phyloP scores from a whole-genome alignment of 2,888 invertebrate genomes.

The Dryadula phaetusa region DNA sequence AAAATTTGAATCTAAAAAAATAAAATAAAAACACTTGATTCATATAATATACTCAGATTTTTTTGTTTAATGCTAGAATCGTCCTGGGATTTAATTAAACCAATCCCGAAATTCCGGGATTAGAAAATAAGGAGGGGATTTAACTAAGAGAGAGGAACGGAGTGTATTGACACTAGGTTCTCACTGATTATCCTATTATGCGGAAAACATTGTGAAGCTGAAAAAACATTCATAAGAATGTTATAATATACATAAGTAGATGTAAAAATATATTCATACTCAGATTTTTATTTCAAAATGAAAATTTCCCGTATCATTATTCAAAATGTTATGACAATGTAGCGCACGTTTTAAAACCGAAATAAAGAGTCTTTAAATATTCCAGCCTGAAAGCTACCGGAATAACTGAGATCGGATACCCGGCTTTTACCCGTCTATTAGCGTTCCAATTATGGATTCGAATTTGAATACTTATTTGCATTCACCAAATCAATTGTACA shows the following conservation, averaged over 20 bases:
- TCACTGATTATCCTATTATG: too few species aligned
- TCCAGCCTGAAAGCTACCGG: slow-evolving; percentile 64
- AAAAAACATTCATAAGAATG: not conserved
- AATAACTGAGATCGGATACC: slow-evolving; percentile 55
- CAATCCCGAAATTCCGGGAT: too few species aligned
- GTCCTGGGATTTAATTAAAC: too few species aligned
- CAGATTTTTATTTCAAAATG: not conserved
- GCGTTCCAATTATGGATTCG: slow-evolving; percentile 47
- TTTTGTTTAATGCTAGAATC: too few species aligned
- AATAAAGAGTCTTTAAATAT: slow-evolving; percentile 56
- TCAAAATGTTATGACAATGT: slow-evolving; percentile 29
- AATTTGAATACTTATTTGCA: slow-evolving; percentile 37
- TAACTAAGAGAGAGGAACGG: too few species aligned
- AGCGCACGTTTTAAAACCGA: slow-evolving; percentile 23
- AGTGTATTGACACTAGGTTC: too few species aligned
- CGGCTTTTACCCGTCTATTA: slow-evolving; percentile 52
- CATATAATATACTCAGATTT: too few species aligned
- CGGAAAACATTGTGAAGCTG: too few species aligned
- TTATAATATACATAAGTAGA: not conserved
- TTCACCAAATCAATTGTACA: slow-evolving; percentile 21
- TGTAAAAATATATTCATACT: not conserved
- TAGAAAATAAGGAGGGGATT: too few species aligned
- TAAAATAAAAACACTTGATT: too few species aligned
- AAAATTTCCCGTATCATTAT: slow-evolving; percentile 18
- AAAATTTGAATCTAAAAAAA: too few species aligned